Percentiles rank a stretch among this genome's conserved stretches.
Evolutionary conservation across 2,888 invertebrate species (phyloP).

Genomic region (Lysandra bellargus): DNA sequence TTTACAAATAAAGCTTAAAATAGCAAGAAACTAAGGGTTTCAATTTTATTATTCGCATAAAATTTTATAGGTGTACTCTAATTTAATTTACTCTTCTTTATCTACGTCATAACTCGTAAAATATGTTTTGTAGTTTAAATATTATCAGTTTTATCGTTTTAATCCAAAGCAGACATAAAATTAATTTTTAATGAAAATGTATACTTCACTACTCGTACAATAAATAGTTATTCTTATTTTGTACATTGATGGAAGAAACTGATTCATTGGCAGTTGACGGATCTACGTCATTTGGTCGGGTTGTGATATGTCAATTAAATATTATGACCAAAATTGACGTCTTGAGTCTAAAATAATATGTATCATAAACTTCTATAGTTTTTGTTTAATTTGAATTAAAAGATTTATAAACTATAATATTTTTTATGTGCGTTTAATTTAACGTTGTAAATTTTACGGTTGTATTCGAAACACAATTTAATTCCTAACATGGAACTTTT

Average conservation of each 20-base stretch:
- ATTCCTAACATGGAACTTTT: conserved; percentile 5
- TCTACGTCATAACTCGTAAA: not conserved
- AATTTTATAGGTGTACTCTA: not conserved
- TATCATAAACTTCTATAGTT: too few relatives aligned
- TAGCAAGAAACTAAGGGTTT: not conserved
- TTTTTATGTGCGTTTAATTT: not conserved
- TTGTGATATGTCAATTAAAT: too few relatives aligned
- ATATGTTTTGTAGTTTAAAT: not conserved
- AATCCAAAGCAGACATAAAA: not conserved
- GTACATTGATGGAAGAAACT: too few relatives aligned
- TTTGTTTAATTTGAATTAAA: not conserved
- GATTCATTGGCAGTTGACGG: too few relatives aligned
- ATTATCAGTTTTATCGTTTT: not conserved
- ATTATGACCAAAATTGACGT: too few relatives aligned
- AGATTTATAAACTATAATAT: not conserved
- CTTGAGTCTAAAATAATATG: too few relatives aligned
- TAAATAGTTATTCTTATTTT: too few relatives aligned
- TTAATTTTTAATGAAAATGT: too few relatives aligned
- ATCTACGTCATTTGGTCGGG: too few relatives aligned
- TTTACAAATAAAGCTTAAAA: not conserved
- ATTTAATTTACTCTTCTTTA: not conserved
- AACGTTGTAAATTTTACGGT: not conserved
- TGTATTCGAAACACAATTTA: not conserved
- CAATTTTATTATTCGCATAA: not conserved
- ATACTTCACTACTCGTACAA: too few relatives aligned